Evolutionary conservation across 2,888 invertebrate genomes (phyloP).

Genomic region (Amblyteles armatorius): DNA sequence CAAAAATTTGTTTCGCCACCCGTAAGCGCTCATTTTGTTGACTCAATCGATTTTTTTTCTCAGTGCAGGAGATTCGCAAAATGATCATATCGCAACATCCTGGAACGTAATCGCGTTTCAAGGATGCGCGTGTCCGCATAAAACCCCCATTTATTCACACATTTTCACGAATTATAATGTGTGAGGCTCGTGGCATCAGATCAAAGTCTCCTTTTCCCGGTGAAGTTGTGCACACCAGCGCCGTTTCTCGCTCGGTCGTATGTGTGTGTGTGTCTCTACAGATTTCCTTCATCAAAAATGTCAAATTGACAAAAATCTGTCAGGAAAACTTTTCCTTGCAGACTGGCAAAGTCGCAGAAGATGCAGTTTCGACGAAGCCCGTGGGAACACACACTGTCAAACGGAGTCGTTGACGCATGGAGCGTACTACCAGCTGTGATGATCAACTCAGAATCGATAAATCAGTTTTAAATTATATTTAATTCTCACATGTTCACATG

Average conservation of each 20-base stretch:
- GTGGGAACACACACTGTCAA: background rate
- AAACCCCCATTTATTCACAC: slow-evolving; percentile 3
- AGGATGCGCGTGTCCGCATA: slow-evolving; percentile 7
- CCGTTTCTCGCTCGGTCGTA: background rate
- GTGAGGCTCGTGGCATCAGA: no score
- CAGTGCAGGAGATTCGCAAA: background rate
- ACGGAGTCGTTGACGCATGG: background rate
- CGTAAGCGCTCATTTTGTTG: no score
- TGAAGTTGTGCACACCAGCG: slow-evolving; percentile 49
- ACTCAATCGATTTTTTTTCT: no score
- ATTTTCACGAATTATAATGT: no score
- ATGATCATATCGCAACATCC: no score
- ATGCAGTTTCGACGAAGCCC: no score
- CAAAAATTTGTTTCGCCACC: no score
- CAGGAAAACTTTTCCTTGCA: no score
- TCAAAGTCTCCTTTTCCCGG: slow-evolving; percentile 13
- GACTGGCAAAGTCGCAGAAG: no score
- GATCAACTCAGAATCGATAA: background rate
- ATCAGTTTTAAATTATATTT: background rate
- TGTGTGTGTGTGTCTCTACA: slow-evolving; percentile 6
- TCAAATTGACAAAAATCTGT: no score
- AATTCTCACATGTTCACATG: background rate
- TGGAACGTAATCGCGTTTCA: no score
- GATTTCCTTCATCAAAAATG: slow-evolving; percentile 6
- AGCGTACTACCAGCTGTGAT: background rate